Evolutionary conservation across 1,140 invertebrate genomes (phyloP).

Genomic region (Drosophila sucinea): DNA sequence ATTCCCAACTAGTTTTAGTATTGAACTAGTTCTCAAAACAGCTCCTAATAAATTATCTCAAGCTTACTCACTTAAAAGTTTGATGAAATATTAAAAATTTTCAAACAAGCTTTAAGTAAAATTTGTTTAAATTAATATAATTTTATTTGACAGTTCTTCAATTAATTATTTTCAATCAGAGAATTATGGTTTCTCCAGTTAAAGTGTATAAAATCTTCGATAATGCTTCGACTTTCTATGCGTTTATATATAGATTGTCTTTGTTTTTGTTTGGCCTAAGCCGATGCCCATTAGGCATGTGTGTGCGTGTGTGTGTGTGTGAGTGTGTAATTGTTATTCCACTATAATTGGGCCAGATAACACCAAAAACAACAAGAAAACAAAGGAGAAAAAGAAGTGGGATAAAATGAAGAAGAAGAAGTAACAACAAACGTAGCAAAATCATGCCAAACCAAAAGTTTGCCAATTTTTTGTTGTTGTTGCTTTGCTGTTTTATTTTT

Average conservation of each 20-base stretch:
- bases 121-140: no score
- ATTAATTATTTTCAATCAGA: no score
- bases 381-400: conserved; percentile 27
- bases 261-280: conserved; percentile 26
- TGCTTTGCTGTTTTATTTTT: neutral
- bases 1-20: no score
- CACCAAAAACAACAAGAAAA: conserved; percentile 29
- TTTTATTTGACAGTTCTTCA: no score
- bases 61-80: no score
- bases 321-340: conserved; percentile 70
- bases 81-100: no score
- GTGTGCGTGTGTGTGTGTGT: conserved; percentile 33
- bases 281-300: conserved; percentile 55
- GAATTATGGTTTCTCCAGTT: neutral
- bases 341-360: conserved; percentile 67
- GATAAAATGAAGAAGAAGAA: conserved; percentile 21
- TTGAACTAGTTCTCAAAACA: no score
- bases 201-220: conserved; percentile 3
- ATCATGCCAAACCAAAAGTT: conserved; percentile 3
- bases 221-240: neutral
- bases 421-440: conserved; percentile 22
- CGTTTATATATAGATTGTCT: neutral
- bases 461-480: conserved; percentile 37
- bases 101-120: no score
- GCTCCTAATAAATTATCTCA: no score